Percentiles rank a stretch among this genome's conserved stretches.
phyloP scores from a whole-genome alignment of 2,888 invertebrate species.

The Athetis lepigone region DNA sequence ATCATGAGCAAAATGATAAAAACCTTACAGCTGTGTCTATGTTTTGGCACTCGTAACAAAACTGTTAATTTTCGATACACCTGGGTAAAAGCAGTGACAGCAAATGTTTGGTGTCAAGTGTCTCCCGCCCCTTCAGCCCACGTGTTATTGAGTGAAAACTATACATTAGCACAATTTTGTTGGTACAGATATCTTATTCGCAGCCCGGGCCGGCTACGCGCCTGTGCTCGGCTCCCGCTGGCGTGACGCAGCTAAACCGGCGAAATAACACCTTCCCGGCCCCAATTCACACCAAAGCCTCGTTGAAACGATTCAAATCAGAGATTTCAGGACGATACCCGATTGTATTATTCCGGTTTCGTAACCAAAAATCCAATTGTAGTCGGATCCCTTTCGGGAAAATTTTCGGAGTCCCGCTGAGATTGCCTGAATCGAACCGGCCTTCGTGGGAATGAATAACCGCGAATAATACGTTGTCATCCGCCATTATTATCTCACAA shows the following conservation, averaged over 20 bases:
- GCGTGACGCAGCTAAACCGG: constrained; percentile 79
- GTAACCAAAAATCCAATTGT: constrained; percentile 91
- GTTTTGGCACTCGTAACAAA: background rate
- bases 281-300: constrained; percentile 86
- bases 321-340: constrained; percentile 89
- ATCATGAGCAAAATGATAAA: background rate
- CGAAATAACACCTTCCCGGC: constrained; percentile 82
- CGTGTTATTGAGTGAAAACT: constrained; percentile 50
- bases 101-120: constrained; percentile 38
- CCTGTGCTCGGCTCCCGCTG: constrained; percentile 45
- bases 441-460: constrained; percentile 84
- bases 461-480: constrained; percentile 90
- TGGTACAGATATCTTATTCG: constrained; percentile 66
- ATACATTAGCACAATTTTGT: constrained; percentile 55
- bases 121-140: constrained; percentile 24
- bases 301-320: constrained; percentile 89
- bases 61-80: background rate
- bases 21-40: background rate
- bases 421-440: constrained; percentile 86
- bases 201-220: constrained; percentile 44
- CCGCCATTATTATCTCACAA: constrained; percentile 89
- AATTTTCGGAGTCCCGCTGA: constrained; percentile 85
- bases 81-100: background rate
- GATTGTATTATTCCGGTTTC: constrained; percentile 90
- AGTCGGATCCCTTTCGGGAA: constrained; percentile 85